These are phyloP conservation scores for Drosophila pruinosa DNA, from an alignment of 1,140 invertebrate species.

Conservation along the genomic window DNA sequence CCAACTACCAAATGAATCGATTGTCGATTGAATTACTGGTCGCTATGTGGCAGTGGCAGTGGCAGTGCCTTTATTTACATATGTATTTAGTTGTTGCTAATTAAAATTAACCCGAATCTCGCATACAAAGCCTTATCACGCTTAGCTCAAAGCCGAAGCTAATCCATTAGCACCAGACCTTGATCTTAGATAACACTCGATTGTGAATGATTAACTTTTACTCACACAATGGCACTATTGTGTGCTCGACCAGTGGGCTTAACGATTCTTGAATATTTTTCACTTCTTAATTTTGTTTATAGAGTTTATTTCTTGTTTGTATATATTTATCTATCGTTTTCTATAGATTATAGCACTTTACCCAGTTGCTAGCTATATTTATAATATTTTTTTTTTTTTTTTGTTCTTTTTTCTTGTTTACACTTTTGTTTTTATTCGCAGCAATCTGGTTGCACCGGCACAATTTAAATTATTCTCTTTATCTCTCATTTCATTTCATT, in stretches of 20 bases:
- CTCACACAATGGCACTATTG: slow-evolving; percentile 16
- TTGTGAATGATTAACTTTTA: background rate
- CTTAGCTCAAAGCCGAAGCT: background rate
- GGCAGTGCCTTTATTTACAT: background rate
- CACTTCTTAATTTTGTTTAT: slow-evolving; percentile 16
- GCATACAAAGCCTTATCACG: slow-evolving; percentile 34
- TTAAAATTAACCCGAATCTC: background rate
- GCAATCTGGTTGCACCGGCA: slow-evolving; percentile 17
- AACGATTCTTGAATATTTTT: slow-evolving; percentile 13
- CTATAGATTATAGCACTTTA: slow-evolving; percentile 18
- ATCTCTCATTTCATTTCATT: slow-evolving; percentile 1
- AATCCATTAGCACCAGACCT: slow-evolving; percentile 25
- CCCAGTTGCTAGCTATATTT: background rate
- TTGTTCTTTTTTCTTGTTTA: slow-evolving; percentile 3
- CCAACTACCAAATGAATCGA: background rate
- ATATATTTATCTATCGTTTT: slow-evolving; percentile 2
- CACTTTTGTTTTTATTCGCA: slow-evolving; percentile 15
- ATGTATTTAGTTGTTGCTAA: background rate
- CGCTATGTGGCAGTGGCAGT: no score
- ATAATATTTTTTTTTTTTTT: slow-evolving; percentile 13
- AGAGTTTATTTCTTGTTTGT: background rate
- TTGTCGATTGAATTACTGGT: background rate
- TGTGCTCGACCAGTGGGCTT: no score
- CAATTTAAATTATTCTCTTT: slow-evolving; percentile 12
- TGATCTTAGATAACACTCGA: slow-evolving; percentile 38